A percentile compares a stretch with the other conserved stretches of the same genome.
phyloP scores from a whole-genome alignment of 2,797 vertebrate species.

The Gouania willdenowi region DNA sequence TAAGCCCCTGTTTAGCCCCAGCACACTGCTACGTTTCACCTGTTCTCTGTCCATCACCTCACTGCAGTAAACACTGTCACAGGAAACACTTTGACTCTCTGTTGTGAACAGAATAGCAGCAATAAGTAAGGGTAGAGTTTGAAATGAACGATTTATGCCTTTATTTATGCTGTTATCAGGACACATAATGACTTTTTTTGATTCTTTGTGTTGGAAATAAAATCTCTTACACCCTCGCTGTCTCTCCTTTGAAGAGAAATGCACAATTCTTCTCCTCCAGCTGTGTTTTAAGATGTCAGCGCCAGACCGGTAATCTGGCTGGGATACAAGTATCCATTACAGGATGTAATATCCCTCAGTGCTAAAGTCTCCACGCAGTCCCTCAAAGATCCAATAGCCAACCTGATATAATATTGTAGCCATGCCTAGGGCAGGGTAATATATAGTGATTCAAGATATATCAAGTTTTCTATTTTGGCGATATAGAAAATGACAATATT shows the following conservation, averaged over 20 bases:
- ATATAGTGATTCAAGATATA: too few relatives aligned
- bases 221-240: neutral
- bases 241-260: constrained; percentile 2
- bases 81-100: neutral
- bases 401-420: too few relatives aligned
- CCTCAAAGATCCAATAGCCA: too few relatives aligned
- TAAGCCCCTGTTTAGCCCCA: constrained; percentile 57
- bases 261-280: constrained; percentile 48
- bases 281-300: constrained; percentile 62
- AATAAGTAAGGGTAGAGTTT: too few relatives aligned
- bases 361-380: constrained; percentile 42
- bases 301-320: constrained; percentile 60
- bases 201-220: too few relatives aligned
- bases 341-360: constrained; percentile 52
- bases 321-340: constrained; percentile 60
- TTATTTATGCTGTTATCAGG: too few relatives aligned
- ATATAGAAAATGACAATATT: too few relatives aligned
- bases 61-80: constrained; percentile 23
- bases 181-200: too few relatives aligned
- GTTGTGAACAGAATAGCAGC: too few relatives aligned
- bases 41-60: constrained; percentile 65
- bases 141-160: too few relatives aligned
- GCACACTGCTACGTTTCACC: constrained; percentile 48
- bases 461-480: too few relatives aligned
- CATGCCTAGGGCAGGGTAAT: too few relatives aligned